Base-by-base conservation (phyloP, 53 echinoderm and acorn worm species). In the Hippasteria phrygiana region DNA sequence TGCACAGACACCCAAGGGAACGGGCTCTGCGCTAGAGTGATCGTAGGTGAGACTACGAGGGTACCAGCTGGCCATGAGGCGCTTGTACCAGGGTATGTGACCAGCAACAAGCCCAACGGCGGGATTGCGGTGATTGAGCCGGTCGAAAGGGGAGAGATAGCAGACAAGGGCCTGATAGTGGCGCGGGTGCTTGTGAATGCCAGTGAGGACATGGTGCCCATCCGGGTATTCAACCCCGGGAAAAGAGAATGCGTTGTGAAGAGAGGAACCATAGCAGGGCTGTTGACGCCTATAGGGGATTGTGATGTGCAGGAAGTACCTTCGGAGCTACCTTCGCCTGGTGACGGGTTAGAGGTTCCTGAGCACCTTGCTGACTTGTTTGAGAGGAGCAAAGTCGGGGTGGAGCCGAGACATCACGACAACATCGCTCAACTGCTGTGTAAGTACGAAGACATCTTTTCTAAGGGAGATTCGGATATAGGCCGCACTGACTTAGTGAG, bases 171-270 rank as follows among this genome's bases (percentile, higher is more conserved):
- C 0, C 50, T 83, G n/a, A 18, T 92, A 6, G 40, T 92, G 33
- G 92, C 92, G 2, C 33, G 92, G 22, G 78, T 75, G 14, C 50
- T 92, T 31, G 88, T 83, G 16, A 12, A 27, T 0, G 51, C 48
- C 1, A 24, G 17, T 16, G 43, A 66, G 33, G 27, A 17, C 40
- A 28, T 16, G 14, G 27, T 91, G 2, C 91, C 91, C 6, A 66
- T 75, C 14, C 34, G 85, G 55, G 54, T 92, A 17, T 92, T 38
- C 43, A 92, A 92, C 71, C 92, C 93, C 32, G 77, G 86, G 0
- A 28, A 29, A 17, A 42, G 82, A 4, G 55, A 54, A 36, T 43
- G 77, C 2, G 63, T 73, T 0, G 55, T 93, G 17, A 67, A 75
- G 32, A 43, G 40, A 34, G 85, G 73, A n/a, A 89, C 78, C 0